Base-by-base conservation (phyloP, 2,888 invertebrate genomes). In the Chalcis sispes region DNA sequence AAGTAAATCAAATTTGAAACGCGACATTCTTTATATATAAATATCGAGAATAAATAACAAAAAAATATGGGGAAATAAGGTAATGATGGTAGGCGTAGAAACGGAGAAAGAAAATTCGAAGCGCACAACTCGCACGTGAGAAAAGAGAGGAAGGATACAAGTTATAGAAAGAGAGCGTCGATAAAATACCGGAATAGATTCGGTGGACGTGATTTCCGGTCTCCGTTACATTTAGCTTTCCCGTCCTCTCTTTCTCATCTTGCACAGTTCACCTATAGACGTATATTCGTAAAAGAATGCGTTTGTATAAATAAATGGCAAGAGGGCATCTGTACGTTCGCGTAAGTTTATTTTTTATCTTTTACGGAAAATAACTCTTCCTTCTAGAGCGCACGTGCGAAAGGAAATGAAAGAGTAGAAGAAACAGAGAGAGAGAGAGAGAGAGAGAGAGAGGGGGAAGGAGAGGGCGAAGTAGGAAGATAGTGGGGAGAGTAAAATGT, bases 141-240 rank as follows among this genome's bases (percentile, higher is more conserved):
- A n/a, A n/a, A n/a, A n/a, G n/a, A n/a, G n/a, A n/a, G n/a, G n/a
- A n/a, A n/a, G n/a, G n/a, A n/a, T n/a, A n/a, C n/a, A n/a, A n/a
- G n/a, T n/a, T n/a, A n/a, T n/a, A n/a, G n/a, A 10, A 46, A 46
- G 8, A 40, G 20, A 15, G 7, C 50, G 40, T 62, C 62, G 71
- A 71, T 62, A 71, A 71, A 71, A 20, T 27, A n/a, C n/a, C n/a
- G 62, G 71, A 71, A 71, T 62, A 71, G 72, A 64, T 72, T 54
- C 48, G 54, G 46, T 15, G 64, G 36, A 72, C 72, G 72, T 72
- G 72, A 72, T 72, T 72, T 64, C 48, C 67, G 67, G 54, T 27
- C 36, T 66, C 18, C 42, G 46, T 3, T 46, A 25, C 29, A 42
- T 54, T 58, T 20, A 40, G 56, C 58, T 69, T 46, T 5, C 46